Conservation (phyloP, 2,797 vertebrate species). For the Acipenser transmontanus region DNA sequence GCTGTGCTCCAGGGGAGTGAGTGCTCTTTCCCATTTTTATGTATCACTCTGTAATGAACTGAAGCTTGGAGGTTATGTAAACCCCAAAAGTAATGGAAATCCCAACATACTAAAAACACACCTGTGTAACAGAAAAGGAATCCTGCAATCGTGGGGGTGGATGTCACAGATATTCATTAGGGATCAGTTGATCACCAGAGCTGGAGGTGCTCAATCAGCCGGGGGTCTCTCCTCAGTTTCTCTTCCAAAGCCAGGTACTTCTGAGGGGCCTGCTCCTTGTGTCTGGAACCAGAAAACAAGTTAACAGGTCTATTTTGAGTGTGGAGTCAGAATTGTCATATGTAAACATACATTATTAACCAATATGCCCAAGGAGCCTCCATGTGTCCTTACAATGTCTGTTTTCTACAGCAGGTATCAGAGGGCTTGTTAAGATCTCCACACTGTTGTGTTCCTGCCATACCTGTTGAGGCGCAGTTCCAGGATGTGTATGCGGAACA, state of each 20-base stretch:
- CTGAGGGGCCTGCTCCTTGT: conserved; percentile 52
- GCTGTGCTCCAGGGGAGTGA: too few relatives aligned
- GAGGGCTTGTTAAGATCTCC: not conserved
- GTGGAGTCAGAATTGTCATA: not conserved
- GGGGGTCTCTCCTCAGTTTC: conserved; percentile 57
- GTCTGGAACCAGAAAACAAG: conserved; percentile 42
- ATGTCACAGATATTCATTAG: too few relatives aligned
- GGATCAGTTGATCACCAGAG: too few relatives aligned
- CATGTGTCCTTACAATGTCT: not conserved
- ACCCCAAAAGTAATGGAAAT: too few relatives aligned
- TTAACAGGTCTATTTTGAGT: not conserved
- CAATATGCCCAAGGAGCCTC: not conserved
- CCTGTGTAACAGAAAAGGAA: too few relatives aligned
- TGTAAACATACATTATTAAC: not conserved
- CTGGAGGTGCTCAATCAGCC: conserved; percentile 40
- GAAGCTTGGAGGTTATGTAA: too few relatives aligned
- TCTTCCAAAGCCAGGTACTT: conserved; percentile 56
- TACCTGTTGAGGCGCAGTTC: conserved; percentile 62
- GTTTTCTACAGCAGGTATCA: not conserved
- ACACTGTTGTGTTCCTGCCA: not conserved
- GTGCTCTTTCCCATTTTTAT: too few relatives aligned
- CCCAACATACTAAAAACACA: too few relatives aligned
- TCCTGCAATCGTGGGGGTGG: too few relatives aligned
- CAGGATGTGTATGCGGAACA: conserved; percentile 51
- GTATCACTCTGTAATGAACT: too few relatives aligned